phyloP scores from a whole-genome alignment of 2,113 vertebrate species.

The Poeciliopsis occidentalis region DNA sequence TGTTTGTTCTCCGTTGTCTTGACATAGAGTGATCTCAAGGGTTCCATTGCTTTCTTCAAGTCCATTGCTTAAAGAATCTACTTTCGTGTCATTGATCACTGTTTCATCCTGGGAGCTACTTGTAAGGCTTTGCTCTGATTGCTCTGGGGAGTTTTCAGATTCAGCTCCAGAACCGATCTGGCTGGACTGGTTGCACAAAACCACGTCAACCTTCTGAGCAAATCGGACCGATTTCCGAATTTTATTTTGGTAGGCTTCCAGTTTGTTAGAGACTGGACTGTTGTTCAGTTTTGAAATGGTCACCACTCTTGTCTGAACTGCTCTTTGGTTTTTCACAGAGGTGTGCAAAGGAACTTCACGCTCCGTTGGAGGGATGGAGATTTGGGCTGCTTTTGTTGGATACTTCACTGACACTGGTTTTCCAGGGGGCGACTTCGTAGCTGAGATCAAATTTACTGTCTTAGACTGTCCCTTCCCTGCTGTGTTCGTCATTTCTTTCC shows the following conservation, averaged over 20 bases:
- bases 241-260: conserved; percentile 33
- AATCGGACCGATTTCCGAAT: conserved; percentile 72
- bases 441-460: background rate
- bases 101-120: background rate
- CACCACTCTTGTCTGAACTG: conserved; percentile 4
- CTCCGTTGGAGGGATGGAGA: background rate
- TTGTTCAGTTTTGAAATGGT: conserved; percentile 7
- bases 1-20: background rate
- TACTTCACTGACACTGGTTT: conserved; percentile 26
- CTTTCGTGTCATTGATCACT: background rate
- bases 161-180: conserved; percentile 11
- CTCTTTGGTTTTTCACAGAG: conserved; percentile 12
- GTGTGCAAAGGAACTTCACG: background rate
- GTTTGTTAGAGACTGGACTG: background rate
- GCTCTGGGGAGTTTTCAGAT: conserved; percentile 2
- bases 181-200: conserved; percentile 5
- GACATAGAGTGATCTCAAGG: conserved; percentile 30
- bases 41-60: conserved; percentile 14
- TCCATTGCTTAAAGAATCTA: background rate
- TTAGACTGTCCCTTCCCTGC: conserved; percentile 18
- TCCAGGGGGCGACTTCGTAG: conserved; percentile 16
- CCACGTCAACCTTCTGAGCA: conserved; percentile 34
- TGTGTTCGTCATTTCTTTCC: conserved; percentile 23
- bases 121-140: conserved; percentile 4
- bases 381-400: conserved; percentile 31